Conservation (phyloP, 1,140 invertebrate genomes). For the Euwallacea similis region DNA sequence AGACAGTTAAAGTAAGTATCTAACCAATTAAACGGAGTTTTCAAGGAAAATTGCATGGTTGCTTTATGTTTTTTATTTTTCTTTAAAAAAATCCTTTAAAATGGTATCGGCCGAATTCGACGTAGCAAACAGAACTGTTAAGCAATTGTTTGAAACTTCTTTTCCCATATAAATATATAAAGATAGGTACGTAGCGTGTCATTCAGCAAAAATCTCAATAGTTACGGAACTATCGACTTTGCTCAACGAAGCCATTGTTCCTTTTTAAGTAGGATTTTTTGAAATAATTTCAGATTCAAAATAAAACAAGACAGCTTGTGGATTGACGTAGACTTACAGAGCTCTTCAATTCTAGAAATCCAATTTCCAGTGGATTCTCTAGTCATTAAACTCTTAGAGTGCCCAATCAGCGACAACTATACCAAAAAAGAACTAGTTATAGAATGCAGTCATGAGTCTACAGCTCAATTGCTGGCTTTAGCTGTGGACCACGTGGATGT, state of each 20-base stretch:
- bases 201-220: too few relatives aligned
- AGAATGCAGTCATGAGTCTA: slow-evolving; percentile 64
- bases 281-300: slow-evolving; percentile 62
- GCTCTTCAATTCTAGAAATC: slow-evolving; percentile 86
- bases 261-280: not conserved
- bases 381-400: slow-evolving; percentile 63
- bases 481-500: slow-evolving; percentile 97
- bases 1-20: slow-evolving; percentile 50
- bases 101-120: not conserved
- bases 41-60: not conserved
- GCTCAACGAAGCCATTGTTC: too few relatives aligned
- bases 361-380: slow-evolving; percentile 78
- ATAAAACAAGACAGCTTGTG: slow-evolving; percentile 80
- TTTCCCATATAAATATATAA: not conserved
- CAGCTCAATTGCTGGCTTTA: slow-evolving; percentile 84
- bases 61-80: too few relatives aligned
- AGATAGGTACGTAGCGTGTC: too few relatives aligned
- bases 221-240: too few relatives aligned
- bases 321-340: slow-evolving; percentile 80
- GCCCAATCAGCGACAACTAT: slow-evolving; percentile 64
- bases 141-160: not conserved
- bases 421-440: slow-evolving; percentile 54
- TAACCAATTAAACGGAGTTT: too few relatives aligned
- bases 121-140: not conserved
- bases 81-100: too few relatives aligned